Evolutionary conservation across 2,113 vertebrate species (phyloP).

Genomic region (Loxodonta africana): DNA sequence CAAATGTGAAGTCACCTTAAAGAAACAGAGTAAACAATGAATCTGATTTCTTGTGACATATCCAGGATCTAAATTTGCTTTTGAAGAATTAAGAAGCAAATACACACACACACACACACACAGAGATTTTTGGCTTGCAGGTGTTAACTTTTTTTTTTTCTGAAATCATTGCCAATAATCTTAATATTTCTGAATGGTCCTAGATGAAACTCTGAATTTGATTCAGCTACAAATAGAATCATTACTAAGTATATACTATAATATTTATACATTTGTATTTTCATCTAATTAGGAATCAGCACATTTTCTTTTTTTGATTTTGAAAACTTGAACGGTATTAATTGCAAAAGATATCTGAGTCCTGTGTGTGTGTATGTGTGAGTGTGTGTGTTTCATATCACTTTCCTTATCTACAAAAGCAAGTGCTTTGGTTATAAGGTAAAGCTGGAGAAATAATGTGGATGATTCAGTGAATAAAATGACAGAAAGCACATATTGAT

Average conservation of each 20-base stretch:
- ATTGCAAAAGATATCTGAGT: neutral
- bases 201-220: neutral
- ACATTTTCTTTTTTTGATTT: neutral
- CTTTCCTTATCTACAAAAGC: conserved; percentile 16
- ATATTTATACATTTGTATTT: neutral
- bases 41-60: neutral
- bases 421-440: neutral
- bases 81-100: neutral
- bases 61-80: neutral
- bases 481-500: neutral
- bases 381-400: neutral
- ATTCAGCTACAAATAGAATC: neutral
- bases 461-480: neutral
- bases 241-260: neutral
- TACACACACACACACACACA: neutral
- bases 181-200: neutral
- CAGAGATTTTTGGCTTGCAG: neutral
- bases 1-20: neutral
- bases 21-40: neutral
- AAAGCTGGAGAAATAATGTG: neutral
- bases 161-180: neutral
- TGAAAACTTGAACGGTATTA: neutral
- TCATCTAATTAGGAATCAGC: neutral
- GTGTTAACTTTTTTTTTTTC: neutral
- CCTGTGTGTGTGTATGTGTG: accelerated